phyloP scores from a whole-genome alignment of 2,113 vertebrate species.

The Eubucco bourcierii region DNA sequence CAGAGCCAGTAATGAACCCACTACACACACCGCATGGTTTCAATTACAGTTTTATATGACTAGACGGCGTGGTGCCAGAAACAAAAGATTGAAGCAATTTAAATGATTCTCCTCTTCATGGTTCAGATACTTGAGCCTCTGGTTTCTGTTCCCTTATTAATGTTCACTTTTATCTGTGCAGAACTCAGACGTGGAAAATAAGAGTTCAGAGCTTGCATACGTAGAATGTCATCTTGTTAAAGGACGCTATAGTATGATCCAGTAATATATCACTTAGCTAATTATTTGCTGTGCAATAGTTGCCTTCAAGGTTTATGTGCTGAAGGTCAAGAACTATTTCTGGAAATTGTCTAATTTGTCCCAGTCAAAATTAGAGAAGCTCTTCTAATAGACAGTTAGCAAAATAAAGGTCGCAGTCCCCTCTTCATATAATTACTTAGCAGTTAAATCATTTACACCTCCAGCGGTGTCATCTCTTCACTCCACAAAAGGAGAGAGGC shows the following conservation, averaged over 20 bases:
- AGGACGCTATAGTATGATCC: neutral
- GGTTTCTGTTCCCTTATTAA: conserved; percentile 55
- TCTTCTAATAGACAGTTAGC: conserved; percentile 39
- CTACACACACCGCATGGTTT: conserved; percentile 68
- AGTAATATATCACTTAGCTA: conserved; percentile 6
- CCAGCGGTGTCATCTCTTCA: neutral
- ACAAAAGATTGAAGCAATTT: conserved; percentile 56
- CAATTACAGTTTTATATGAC: conserved; percentile 73
- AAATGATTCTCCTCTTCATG: conserved; percentile 64
- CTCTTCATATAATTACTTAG: conserved; percentile 27
- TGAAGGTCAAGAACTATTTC: conserved; percentile 14
- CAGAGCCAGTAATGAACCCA: conserved; percentile 63
- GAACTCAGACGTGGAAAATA: conserved; percentile 49
- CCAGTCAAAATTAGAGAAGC: conserved; percentile 50
- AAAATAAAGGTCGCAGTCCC: conserved; percentile 38
- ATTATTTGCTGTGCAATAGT: conserved; percentile 12
- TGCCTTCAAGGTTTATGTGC: neutral
- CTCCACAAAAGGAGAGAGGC: neutral
- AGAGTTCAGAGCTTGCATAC: conserved; percentile 58
- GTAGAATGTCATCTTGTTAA: conserved; percentile 42
- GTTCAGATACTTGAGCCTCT: conserved; percentile 56
- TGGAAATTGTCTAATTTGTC: conserved; percentile 56
- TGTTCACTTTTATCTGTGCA: conserved; percentile 63
- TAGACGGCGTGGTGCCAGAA: conserved; percentile 72
- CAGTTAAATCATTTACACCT: conserved; percentile 28